These are phyloP conservation scores for Brenthis ino DNA, from an alignment of 2,888 invertebrate species.

Conservation along the genomic window DNA sequence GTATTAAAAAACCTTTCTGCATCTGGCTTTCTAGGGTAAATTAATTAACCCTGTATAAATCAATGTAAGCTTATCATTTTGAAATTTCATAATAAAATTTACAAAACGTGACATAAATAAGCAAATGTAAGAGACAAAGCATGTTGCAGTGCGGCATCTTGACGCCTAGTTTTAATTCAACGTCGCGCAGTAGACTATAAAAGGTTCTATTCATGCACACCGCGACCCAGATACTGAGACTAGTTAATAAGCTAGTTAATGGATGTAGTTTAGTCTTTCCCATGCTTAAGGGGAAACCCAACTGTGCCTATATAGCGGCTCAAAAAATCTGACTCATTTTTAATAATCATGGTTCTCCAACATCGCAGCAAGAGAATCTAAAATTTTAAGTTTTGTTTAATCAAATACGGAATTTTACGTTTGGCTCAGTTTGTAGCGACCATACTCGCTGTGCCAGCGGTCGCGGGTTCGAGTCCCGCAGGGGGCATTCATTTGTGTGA, in stretches of 20 bases:
- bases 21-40: too few species aligned
- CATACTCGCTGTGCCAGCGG: too few species aligned
- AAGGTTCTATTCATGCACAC: conserved; percentile 53
- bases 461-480: too few species aligned
- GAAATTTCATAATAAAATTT: conserved; percentile 19
- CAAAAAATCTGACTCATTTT: too few species aligned
- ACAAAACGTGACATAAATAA: conserved; percentile 28
- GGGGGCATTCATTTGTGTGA: too few species aligned
- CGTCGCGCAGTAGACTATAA: conserved; percentile 56
- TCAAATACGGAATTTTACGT: too few species aligned
- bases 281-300: background rate
- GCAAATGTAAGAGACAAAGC: conserved; percentile 28
- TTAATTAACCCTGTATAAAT: background rate
- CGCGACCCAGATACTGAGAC: conserved; percentile 52
- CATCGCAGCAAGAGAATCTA: too few species aligned
- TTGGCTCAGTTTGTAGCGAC: too few species aligned
- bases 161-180: conserved; percentile 58
- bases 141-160: conserved; percentile 45
- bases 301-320: background rate
- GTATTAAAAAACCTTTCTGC: too few species aligned
- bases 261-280: conserved; percentile 23
- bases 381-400: too few species aligned
- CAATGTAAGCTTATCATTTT: background rate
- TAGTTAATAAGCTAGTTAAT: conserved; percentile 41
- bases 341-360: too few species aligned